These are phyloP conservation scores for Sebastes flavidus DNA, from an alignment of 2,797 vertebrate species.

Conservation along the genomic window DNA sequence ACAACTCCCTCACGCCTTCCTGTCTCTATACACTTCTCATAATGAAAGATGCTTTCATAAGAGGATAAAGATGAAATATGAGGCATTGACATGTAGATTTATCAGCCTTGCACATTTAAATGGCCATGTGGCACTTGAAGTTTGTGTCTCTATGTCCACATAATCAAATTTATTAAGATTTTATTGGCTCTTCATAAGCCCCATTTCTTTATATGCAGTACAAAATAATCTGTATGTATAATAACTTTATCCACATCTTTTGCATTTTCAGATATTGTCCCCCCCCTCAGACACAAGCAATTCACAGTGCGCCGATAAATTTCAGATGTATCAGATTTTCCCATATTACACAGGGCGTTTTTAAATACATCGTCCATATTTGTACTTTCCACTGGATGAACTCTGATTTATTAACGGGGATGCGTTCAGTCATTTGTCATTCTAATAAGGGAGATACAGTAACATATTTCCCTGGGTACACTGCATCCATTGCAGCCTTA, in stretches of 20 bases:
- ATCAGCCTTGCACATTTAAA: constrained; percentile 13
- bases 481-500: constrained; percentile 19
- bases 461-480: constrained; percentile 53
- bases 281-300: background rate
- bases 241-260: background rate
- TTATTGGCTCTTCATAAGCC: background rate
- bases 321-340: constrained; percentile 23
- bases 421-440: constrained; percentile 42
- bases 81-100: constrained; percentile 13
- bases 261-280: background rate
- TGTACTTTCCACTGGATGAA: constrained; percentile 17
- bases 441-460: constrained; percentile 42
- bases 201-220: background rate
- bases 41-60: constrained; percentile 34
- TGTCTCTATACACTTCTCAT: constrained; percentile 20
- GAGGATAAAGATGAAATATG: constrained; percentile 19
- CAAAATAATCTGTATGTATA: background rate
- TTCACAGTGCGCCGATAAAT: background rate
- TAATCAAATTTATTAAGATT: background rate
- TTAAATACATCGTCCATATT: constrained; percentile 30
- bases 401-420: constrained; percentile 42
- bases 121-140: background rate
- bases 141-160: background rate
- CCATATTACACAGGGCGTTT: constrained; percentile 3
- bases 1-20: constrained; percentile 20